Conservation (phyloP, 1,140 invertebrate genomes). For the Drosophila pruinosa region DNA sequence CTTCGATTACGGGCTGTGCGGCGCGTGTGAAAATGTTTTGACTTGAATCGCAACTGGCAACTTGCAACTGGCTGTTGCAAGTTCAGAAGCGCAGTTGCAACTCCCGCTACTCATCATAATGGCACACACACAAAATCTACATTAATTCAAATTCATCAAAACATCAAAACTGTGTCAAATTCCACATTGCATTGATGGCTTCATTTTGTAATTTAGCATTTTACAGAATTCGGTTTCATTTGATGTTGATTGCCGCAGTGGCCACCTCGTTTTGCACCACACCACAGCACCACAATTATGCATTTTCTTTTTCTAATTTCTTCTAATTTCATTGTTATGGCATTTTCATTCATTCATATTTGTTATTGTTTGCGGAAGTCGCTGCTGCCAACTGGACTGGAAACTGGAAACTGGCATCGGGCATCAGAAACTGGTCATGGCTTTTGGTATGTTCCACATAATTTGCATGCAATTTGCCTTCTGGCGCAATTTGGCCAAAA, state of each 20-base stretch:
- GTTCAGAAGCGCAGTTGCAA: conserved; percentile 21
- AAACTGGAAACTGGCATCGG: not conserved
- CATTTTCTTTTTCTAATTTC: conserved; percentile 24
- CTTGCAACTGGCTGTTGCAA: conserved; percentile 4
- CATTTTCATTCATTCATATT: conserved; percentile 7
- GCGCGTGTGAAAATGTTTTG: conserved; percentile 70
- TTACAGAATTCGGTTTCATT: not conserved
- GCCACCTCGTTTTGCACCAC: not conserved
- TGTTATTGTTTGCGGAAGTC: conserved; percentile 52
- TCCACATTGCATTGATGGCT: conserved; percentile 11
- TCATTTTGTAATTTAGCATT: conserved; percentile 10
- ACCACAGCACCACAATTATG: conserved; percentile 8
- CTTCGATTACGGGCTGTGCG: conserved; percentile 65
- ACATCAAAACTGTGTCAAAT: conserved; percentile 25
- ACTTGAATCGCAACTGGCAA: conserved; percentile 5
- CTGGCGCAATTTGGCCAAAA: conserved; percentile 71
- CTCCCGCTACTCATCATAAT: conserved; percentile 47
- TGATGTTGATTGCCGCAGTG: not conserved
- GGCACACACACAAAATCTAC: conserved; percentile 61
- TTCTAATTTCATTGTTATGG: conserved; percentile 36
- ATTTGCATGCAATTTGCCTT: conserved; percentile 79
- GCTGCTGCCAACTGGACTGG: not conserved
- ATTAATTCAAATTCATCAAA: conserved; percentile 58
- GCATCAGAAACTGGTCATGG: conserved; percentile 25
- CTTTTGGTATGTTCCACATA: conserved; percentile 59